Conservation (phyloP, 1,140 invertebrate genomes). For the Papilio xuthus region DNA sequence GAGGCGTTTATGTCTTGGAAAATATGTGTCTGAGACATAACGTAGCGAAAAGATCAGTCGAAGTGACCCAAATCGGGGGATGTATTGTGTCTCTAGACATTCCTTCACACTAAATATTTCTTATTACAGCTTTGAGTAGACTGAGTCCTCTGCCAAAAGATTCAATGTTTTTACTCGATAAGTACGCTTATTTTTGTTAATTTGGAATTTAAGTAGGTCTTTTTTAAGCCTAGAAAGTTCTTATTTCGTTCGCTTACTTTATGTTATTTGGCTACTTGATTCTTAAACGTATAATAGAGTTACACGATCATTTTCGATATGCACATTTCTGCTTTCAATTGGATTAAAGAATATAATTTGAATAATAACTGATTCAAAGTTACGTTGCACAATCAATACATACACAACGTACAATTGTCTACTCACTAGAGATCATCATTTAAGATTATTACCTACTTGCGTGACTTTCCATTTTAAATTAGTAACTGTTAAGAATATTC, state of each 20-base stretch:
- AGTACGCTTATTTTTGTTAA: slow-evolving; percentile 1
- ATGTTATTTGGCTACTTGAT: too few relatives aligned
- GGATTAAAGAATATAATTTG: too few relatives aligned
- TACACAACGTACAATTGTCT: too few relatives aligned
- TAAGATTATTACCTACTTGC: background rate
- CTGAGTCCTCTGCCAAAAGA: background rate
- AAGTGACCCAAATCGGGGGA: background rate
- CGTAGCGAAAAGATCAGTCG: background rate
- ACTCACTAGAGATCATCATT: too few relatives aligned
- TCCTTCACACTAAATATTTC: slow-evolving; percentile 22
- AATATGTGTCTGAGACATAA: slow-evolving; percentile 16
- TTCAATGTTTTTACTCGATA: slow-evolving; percentile 9
- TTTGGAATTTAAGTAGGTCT: background rate
- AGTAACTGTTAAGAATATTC: background rate
- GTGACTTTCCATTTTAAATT: background rate
- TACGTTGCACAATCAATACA: too few relatives aligned
- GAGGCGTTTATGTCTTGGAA: slow-evolving; percentile 11
- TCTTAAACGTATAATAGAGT: too few relatives aligned
- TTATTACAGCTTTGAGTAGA: background rate
- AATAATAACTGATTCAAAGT: too few relatives aligned
- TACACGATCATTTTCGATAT: too few relatives aligned
- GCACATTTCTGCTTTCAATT: too few relatives aligned
- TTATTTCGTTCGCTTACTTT: background rate
- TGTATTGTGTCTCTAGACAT: slow-evolving; percentile 10
- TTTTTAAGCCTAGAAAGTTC: background rate